phyloP scores from a whole-genome alignment of 1,140 invertebrate genomes.

The Trichonephila inaurata region DNA sequence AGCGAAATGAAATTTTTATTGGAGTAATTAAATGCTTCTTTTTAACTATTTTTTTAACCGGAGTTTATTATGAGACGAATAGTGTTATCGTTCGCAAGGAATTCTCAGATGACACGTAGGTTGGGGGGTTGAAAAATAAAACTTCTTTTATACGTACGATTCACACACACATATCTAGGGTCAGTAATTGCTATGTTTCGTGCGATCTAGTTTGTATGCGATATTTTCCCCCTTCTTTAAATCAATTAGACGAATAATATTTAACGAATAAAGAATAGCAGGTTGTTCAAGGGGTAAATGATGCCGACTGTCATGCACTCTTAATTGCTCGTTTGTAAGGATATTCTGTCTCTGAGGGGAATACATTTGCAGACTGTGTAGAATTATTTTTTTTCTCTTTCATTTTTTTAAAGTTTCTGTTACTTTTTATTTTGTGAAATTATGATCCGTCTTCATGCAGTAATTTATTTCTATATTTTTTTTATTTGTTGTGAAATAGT shows the following conservation, averaged over 20 bases:
- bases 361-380: not conserved
- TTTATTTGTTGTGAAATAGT: too few relatives aligned
- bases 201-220: conserved; percentile 56
- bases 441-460: not conserved
- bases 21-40: conserved; percentile 75
- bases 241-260: conserved; percentile 66
- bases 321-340: conserved; percentile 49
- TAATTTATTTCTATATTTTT: too few relatives aligned
- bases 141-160: conserved; percentile 17
- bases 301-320: conserved; percentile 24
- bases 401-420: not conserved
- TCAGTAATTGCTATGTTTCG: conserved; percentile 72
- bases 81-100: conserved; percentile 62
- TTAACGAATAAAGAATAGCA: conserved; percentile 50
- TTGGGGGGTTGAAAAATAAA: not conserved
- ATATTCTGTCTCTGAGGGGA: not conserved
- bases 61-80: conserved; percentile 56
- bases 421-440: not conserved
- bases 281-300: conserved; percentile 37
- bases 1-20: conserved; percentile 76
- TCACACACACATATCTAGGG: not conserved
- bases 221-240: conserved; percentile 25
- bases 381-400: too few relatives aligned
- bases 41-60: conserved; percentile 72
- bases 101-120: conserved; percentile 54